Evolutionary conservation across 2,888 invertebrate species (phyloP).

Genomic region (Microdon myrmicae): DNA sequence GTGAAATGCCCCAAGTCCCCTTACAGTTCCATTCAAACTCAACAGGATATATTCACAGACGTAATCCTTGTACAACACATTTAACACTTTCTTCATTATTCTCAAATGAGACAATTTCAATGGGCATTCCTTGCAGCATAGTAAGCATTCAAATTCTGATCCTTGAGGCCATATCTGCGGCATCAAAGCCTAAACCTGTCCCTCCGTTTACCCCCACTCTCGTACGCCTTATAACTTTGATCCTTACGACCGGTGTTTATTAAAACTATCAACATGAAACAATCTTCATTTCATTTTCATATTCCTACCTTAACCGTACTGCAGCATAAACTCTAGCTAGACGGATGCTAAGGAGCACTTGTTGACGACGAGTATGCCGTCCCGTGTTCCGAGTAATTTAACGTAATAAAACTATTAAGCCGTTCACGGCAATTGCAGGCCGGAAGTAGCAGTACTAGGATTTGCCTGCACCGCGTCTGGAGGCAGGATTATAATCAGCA

Average conservation of each 20-base stretch:
- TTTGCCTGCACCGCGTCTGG: no score
- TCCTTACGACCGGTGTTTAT: constrained; percentile 27
- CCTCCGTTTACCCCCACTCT: constrained; percentile 1
- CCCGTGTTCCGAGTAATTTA: constrained; percentile 37
- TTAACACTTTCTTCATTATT: constrained; percentile 45
- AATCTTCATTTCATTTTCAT: constrained; percentile 47
- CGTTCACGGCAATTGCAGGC: constrained; percentile 29
- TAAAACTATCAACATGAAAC: constrained; percentile 51
- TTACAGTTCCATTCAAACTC: constrained; percentile 33
- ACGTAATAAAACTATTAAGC: constrained; percentile 48
- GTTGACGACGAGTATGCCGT: constrained; percentile 37
- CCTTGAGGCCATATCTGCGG: constrained; percentile 32
- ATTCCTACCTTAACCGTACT: constrained; percentile 8
- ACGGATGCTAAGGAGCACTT: constrained; percentile 25
- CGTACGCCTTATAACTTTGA: constrained; percentile 19
- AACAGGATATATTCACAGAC: constrained; percentile 3
- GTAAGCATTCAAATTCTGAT: constrained; percentile 25
- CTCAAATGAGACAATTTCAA: constrained; percentile 31
- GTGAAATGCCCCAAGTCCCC: constrained; percentile 34
- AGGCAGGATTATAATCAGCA: constrained; percentile 44
- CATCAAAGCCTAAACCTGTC: no score
- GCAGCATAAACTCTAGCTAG: neutral
- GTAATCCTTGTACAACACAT: constrained; percentile 38
- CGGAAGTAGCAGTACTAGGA: constrained; percentile 9
- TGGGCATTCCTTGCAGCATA: neutral